phyloP scores from a whole-genome alignment of 23 tunicate genomes.

The Halocynthia aurantium region DNA sequence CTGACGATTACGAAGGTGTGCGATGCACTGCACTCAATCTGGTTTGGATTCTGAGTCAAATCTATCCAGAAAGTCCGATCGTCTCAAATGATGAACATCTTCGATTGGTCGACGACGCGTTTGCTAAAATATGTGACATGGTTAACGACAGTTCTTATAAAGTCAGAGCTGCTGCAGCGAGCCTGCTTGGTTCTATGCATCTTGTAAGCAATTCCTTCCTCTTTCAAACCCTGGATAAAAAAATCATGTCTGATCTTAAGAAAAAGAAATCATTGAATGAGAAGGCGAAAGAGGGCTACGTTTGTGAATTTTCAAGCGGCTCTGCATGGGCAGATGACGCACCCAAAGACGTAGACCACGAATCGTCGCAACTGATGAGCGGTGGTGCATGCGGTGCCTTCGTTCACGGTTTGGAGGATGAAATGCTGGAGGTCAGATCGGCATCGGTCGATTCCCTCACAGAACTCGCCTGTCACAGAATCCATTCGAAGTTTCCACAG shows the following conservation, averaged over 20 bases:
- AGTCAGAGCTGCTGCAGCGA: constrained; percentile 90
- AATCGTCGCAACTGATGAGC: constrained; percentile 55
- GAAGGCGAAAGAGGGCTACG: constrained; percentile 84
- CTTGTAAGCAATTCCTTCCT: constrained; percentile 71
- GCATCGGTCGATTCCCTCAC: constrained; percentile 97
- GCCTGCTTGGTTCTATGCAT: constrained; percentile 77
- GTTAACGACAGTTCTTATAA: constrained; percentile 88
- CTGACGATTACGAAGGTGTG: constrained; percentile 72
- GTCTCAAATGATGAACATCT: constrained; percentile 76
- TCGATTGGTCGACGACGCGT: constrained; percentile 88
- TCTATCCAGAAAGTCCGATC: constrained; percentile 73
- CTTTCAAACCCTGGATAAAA: constrained; percentile 93
- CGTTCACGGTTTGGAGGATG: constrained; percentile 97
- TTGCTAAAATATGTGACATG: constrained; percentile 81
- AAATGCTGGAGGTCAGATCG: constrained; percentile 89
- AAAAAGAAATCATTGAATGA: constrained; percentile 88
- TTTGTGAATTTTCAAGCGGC: constrained; percentile 82
- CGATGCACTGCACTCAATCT: constrained; percentile 53
- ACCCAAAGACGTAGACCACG: constrained; percentile 50
- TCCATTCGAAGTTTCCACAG: constrained; percentile 71
- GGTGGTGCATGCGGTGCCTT: constrained; percentile 99
- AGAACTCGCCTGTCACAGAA: constrained; percentile 80
- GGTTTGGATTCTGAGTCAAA: constrained; percentile 79
- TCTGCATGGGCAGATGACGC: constrained; percentile 91
- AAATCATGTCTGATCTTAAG: constrained; percentile 81